Evolutionary conservation across 2,888 invertebrate genomes (phyloP).

Genomic region (Pandemis corylana): DNA sequence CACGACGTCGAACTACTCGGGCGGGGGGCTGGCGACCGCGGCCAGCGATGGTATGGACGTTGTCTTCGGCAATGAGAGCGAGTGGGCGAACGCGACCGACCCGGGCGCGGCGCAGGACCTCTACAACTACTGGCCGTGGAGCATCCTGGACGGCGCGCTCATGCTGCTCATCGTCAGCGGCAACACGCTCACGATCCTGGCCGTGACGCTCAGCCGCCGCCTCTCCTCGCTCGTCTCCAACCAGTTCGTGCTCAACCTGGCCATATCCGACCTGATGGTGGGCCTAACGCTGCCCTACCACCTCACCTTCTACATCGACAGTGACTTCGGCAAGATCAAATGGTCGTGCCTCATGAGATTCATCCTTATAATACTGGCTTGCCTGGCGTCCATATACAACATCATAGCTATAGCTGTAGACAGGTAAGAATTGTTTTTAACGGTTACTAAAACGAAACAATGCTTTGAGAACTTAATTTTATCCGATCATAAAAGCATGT

Average conservation of each 20-base stretch:
- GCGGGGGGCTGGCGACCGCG: constrained; percentile 78
- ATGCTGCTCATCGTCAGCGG: constrained; percentile 89
- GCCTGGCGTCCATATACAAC: constrained; percentile 91
- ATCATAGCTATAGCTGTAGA: constrained; percentile 92
- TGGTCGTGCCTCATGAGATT: constrained; percentile 89
- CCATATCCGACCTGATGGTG: constrained; percentile 91
- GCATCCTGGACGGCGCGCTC: constrained; percentile 87
- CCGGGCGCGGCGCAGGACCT: constrained; percentile 62
- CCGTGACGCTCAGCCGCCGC: constrained; percentile 88
- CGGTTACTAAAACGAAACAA: constrained; percentile 14
- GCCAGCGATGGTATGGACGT: constrained; percentile 83
- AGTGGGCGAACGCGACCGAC: constrained; percentile 67
- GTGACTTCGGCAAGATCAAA: constrained; percentile 85
- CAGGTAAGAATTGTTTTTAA: constrained; percentile 69
- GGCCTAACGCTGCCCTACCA: constrained; percentile 92
- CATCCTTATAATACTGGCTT: constrained; percentile 90
- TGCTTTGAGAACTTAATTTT: constrained; percentile 15
- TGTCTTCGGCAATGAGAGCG: constrained; percentile 74
- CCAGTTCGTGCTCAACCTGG: constrained; percentile 91
- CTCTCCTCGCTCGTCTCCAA: constrained; percentile 90
- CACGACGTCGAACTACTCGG: constrained; percentile 77
- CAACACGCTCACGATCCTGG: constrained; percentile 90
- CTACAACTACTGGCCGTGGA: constrained; percentile 86
- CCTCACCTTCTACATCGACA: constrained; percentile 89
- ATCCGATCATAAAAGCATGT: constrained; percentile 18